phyloP scores from a whole-genome alignment of 2,113 vertebrate genomes.

The Campylomormyrus numenius region DNA sequence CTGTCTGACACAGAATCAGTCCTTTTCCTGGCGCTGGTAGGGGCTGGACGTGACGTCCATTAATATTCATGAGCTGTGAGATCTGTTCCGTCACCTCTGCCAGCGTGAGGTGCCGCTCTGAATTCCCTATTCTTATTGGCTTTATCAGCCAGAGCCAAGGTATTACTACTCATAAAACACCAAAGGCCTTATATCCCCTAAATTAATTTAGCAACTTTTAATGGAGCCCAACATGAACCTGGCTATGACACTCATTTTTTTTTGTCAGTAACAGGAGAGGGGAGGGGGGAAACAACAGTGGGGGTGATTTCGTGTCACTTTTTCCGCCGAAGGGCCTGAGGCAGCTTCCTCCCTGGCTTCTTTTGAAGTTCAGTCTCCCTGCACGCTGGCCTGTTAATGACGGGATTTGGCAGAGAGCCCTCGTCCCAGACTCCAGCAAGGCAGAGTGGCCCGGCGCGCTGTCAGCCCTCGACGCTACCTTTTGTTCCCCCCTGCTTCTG shows the following conservation, averaged over 20 bases:
- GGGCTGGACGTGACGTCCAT: conserved; percentile 50
- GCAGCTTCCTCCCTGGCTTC: not conserved
- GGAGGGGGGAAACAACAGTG: conserved; percentile 8
- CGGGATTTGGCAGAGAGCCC: not conserved
- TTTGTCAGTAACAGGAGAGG: conserved; percentile 16
- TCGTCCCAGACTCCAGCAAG: not conserved
- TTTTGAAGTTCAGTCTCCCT: not conserved
- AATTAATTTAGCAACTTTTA: conserved; percentile 57
- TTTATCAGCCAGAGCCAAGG: conserved; percentile 59
- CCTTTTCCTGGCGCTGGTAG: conserved; percentile 48
- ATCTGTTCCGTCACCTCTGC: conserved; percentile 59
- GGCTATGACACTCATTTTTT: conserved; percentile 49
- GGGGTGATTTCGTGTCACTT: not conserved
- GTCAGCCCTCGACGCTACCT: not conserved
- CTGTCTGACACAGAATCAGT: conserved; percentile 56
- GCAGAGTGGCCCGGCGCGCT: not conserved
- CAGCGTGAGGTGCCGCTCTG: conserved; percentile 53
- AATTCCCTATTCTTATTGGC: conserved; percentile 46
- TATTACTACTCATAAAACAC: conserved; percentile 62
- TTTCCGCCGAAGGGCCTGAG: not conserved
- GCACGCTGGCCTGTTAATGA: not conserved
- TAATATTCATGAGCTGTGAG: conserved; percentile 62
- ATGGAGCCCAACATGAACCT: conserved; percentile 55
- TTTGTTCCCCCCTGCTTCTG: not conserved
- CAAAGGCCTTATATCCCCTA: conserved; percentile 58